Conservation (phyloP, 1,140 invertebrate species). For the Pogonus chalceus region DNA sequence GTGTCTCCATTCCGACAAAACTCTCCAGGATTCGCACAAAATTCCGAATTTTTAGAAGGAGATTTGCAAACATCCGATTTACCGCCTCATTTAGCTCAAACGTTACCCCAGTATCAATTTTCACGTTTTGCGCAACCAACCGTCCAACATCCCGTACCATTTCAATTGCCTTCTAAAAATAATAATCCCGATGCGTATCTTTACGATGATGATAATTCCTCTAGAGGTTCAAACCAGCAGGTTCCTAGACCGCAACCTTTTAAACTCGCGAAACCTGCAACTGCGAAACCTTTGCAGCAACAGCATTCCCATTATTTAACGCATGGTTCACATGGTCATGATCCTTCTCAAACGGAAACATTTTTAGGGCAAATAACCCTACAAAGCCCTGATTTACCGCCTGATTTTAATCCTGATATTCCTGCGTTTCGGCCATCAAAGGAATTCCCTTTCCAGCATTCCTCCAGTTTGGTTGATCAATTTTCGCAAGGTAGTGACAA, state of each 20-base stretch:
- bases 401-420: conserved; percentile 17
- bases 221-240: neutral
- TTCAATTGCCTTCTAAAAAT: conserved; percentile 1
- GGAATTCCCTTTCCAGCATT: conserved; percentile 8
- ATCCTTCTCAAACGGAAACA: conserved; percentile 45
- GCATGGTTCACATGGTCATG: conserved; percentile 39
- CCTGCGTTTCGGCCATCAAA: conserved; percentile 12
- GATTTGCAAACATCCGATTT: conserved; percentile 31
- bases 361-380: conserved; percentile 47
- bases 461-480: conserved; percentile 9
- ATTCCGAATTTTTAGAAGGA: neutral
- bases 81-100: conserved; percentile 28
- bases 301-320: conserved; percentile 22
- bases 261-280: neutral
- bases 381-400: conserved; percentile 40
- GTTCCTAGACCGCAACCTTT: neutral
- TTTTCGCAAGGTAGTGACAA: neutral
- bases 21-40: neutral
- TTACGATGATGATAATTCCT: neutral
- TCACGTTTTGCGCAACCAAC: conserved; percentile 12
- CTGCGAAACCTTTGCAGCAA: neutral
- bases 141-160: conserved; percentile 11
- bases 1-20: neutral
- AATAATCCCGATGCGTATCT: neutral
- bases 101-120: conserved; percentile 29